phyloP scores from a whole-genome alignment of 2,888 invertebrate species.

The Leptarthrus brevirostris region DNA sequence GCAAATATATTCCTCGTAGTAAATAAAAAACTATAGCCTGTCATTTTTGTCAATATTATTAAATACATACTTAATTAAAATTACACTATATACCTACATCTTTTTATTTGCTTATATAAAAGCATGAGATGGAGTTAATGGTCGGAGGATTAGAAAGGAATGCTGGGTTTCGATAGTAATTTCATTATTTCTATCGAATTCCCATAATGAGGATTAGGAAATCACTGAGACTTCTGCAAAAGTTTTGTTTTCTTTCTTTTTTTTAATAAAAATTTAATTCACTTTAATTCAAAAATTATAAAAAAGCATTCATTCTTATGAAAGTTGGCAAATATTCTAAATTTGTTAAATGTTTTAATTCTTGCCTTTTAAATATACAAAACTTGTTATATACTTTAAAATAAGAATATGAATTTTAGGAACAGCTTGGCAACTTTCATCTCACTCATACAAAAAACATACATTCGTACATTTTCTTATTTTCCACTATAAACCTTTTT shows the following conservation, averaged over 20 bases:
- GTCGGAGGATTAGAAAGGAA: constrained; percentile 40
- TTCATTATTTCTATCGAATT: constrained; percentile 2
- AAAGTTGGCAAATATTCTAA: constrained; percentile 40
- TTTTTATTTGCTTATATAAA: constrained; percentile 23
- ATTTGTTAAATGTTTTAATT: constrained; percentile 19
- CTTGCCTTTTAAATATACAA: constrained; percentile 17
- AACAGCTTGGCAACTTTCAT: constrained; percentile 43
- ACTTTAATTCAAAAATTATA: constrained; percentile 28
- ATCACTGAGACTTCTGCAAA: constrained; percentile 44
- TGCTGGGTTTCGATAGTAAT: constrained; percentile 1
- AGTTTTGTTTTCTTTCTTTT: too few species aligned
- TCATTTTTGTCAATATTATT: constrained; percentile 30
- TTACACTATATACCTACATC: constrained; percentile 17
- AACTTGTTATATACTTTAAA: constrained; percentile 28
- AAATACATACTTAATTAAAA: constrained; percentile 32
- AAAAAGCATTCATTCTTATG: constrained; percentile 39
- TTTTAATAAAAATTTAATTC: constrained; percentile 18
- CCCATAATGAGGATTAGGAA: constrained; percentile 43
- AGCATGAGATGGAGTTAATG: constrained; percentile 23
- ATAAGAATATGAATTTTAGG: constrained; percentile 26
- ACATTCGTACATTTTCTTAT: constrained; percentile 18
- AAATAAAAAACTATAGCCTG: constrained; percentile 25
- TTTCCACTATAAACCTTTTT: constrained; percentile 23
- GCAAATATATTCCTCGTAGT: constrained; percentile 7
- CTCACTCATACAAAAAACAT: constrained; percentile 1